Evolutionary conservation across 1,140 invertebrate species (phyloP), one percentile per base, ranked within the genome.

Genomic region (Drosophila navojoa): DNA sequence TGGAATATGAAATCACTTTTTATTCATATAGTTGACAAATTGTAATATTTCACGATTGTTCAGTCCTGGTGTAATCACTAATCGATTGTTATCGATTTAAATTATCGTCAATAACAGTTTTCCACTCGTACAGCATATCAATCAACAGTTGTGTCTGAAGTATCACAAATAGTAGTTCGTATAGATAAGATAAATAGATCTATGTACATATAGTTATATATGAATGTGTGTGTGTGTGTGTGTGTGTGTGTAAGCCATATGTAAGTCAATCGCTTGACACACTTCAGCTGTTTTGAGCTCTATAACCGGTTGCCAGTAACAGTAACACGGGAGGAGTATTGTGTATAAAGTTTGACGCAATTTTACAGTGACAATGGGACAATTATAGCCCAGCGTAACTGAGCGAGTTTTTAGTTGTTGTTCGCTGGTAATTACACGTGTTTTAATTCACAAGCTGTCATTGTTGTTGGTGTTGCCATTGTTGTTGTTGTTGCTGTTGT

Each of bases 321-420:
- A 68, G 67, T 72, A 54, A 68, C 50, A 47, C 10, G 52, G 29
- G 60, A 72, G 40, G 60, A 72, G 40, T 54, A 63, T 25, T 60
- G 42, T 25, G 27, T 61, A 16, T 38, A 53, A 55, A 54, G 47
- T 13, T 61, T 32, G 10, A 47, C 57, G 40, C 63, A 60, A 60
- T 63, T 76, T 79, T 70, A 63, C 79, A 74, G 61, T 81, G 77
- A 75, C 79, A 82, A 78, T 81, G 61, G 62, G 13, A 68, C 58
- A 81, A 81, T 81, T 81, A 81, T 78, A 78, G 75, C 13, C 22
- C 13, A 59, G 10, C 11, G 67, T 64, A 64, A 53, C 22, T 45
- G 53, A 59, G 62, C 47, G 54, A 63, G 32, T 54, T 50, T 71
- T 54, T 54, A 19, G 53, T 49, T 55, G n/a, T 52, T n/a, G 47